These are phyloP conservation scores for Maniola jurtina DNA, from an alignment of 1,140 invertebrate species.

Conservation along the genomic window DNA sequence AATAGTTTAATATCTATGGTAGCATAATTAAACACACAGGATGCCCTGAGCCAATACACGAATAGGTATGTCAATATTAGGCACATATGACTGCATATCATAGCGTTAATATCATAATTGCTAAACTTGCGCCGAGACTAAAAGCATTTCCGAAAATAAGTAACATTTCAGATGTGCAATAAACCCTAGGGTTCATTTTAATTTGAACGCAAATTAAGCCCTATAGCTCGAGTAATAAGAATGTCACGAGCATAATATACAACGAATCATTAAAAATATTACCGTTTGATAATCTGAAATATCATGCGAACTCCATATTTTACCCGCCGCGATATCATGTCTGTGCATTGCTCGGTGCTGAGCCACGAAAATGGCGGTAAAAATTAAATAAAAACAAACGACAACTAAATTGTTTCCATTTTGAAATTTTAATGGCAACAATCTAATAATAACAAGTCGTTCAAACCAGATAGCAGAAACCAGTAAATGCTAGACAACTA, in stretches of 20 bases:
- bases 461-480: too few species aligned
- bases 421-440: too few species aligned
- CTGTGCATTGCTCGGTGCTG: conserved; percentile 46
- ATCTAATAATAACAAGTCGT: too few species aligned
- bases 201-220: conserved; percentile 34
- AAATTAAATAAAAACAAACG: not conserved
- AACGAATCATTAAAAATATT: conserved; percentile 51
- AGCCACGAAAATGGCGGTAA: conserved; percentile 39
- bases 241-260: conserved; percentile 39
- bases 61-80: not conserved
- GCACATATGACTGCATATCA: not conserved
- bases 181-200: conserved; percentile 30
- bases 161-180: conserved; percentile 24
- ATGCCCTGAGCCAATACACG: not conserved
- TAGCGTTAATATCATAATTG: conserved; percentile 9
- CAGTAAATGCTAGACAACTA: too few species aligned
- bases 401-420: not conserved
- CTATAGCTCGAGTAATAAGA: conserved; percentile 34
- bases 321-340: conserved; percentile 53
- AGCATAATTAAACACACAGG: not conserved
- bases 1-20: too few species aligned
- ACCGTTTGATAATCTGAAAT: conserved; percentile 52
- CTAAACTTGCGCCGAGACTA: not conserved
- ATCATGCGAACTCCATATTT: conserved; percentile 61
- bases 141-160: conserved; percentile 23